Conservation (phyloP, 2,888 invertebrate genomes). For the Cacoxenus indagator region DNA sequence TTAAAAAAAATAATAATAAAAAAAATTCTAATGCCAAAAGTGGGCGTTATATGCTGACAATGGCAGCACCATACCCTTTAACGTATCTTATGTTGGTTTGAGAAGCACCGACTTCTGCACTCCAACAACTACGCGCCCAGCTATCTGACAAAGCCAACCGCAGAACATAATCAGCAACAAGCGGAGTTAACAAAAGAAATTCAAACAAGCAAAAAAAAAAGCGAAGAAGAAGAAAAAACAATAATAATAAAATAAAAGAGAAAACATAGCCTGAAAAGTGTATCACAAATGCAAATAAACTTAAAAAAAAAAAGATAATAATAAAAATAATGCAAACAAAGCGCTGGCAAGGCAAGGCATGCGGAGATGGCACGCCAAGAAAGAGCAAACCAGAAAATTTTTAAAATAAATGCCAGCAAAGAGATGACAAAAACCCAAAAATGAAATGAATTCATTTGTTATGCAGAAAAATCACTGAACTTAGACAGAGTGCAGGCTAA, state of each 20-base stretch:
- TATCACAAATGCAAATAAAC: slow-evolving; percentile 16
- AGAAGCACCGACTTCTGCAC: neutral
- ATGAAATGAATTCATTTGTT: neutral
- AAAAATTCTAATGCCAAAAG: slow-evolving; percentile 11
- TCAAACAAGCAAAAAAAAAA: neutral
- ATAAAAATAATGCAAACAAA: slow-evolving; percentile 16
- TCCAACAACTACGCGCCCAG: neutral
- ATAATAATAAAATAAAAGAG: no score
- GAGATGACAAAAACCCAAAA: neutral
- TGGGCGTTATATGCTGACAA: neutral
- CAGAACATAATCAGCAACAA: slow-evolving; percentile 16
- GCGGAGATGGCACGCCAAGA: neutral
- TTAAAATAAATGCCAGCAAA: neutral
- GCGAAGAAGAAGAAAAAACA: neutral
- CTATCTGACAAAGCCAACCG: neutral
- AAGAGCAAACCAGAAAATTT: neutral
- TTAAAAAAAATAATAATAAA: neutral
- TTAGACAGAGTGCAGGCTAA: neutral
- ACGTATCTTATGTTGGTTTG: neutral
- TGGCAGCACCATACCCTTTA: neutral
- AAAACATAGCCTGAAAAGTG: neutral
- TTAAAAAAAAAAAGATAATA: slow-evolving; percentile 1
- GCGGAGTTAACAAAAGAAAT: neutral
- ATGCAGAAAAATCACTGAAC: neutral
- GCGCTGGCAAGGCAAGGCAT: neutral